Base-by-base conservation (phyloP, 2,113 vertebrate genomes). In the Daboia siamensis region DNA sequence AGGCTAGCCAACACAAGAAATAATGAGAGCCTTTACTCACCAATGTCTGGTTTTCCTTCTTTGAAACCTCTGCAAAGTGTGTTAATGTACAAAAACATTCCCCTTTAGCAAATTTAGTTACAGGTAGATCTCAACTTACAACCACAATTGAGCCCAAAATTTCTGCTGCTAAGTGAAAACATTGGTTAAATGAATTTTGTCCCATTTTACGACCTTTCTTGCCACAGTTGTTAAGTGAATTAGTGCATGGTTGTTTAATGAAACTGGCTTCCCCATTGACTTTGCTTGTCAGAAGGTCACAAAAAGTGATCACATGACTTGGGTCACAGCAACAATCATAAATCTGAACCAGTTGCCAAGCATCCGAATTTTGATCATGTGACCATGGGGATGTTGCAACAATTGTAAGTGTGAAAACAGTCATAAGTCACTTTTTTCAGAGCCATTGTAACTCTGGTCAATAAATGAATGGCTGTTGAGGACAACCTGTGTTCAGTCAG, bases 51-150 rank as follows among this genome's bases (percentile, higher is more conserved):
- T 94, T 44, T 2, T 84, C 46, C 46, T 88, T 46, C 90, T 57
- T 88, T 10, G 33, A 21, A 1, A 2, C 1, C 17, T 85, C 15
- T 93, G 39, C 11, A 87, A 51, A 87, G 5, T 1, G 0, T 0
- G 86, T 11, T 26, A 0, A 86, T 44, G 9, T 0, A 0, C 0
- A 52, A 52, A 59, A 24, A 3, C 29, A 52, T 0, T 0, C 7
- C 20, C 87, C 13, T n/a, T 2, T 0, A 0, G 48, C 13, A 39
- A 44, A n/a, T 0, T 23, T 1, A 57, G 24, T 1, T 15, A 29
- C 4, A 69, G 64, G 15, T 69, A 69, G 12, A n/a, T 69, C 29
- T 69, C n/a, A 13, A 69, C 4, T 69, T 69, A 69, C 0, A 5
- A 69, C 57, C 57, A 59, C 29, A 69, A 69, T 2, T 69, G 12